phyloP scores from a whole-genome alignment of 2,797 vertebrate species.

The Phrynocephalus vlangalii region DNA sequence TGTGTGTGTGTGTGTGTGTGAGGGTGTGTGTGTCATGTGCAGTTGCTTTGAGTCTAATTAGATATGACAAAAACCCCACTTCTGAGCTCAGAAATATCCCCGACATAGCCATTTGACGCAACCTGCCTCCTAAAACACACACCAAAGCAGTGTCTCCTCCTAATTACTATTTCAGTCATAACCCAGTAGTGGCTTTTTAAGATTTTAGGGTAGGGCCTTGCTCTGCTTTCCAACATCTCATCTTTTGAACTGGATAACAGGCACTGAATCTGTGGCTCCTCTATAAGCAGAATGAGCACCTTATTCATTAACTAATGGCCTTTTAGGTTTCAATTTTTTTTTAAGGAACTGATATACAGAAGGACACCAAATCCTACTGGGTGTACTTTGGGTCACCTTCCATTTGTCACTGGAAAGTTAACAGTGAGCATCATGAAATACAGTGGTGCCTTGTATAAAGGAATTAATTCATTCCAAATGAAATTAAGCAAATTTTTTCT shows the following conservation, averaged over 20 bases:
- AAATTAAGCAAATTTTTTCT: no score
- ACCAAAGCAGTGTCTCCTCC: not conserved
- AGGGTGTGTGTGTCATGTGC: not conserved
- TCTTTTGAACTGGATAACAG: not conserved
- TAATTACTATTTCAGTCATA: not conserved
- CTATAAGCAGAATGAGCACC: not conserved
- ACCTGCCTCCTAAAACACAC: not conserved
- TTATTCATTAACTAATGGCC: no score
- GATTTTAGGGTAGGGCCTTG: not conserved
- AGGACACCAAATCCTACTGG: not conserved
- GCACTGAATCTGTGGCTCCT: not conserved
- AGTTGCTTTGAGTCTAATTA: not conserved
- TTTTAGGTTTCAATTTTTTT: no score
- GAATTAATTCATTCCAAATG: no score
- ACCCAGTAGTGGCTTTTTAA: not conserved
- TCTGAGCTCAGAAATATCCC: not conserved
- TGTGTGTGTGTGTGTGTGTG: no score
- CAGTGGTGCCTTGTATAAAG: not conserved
- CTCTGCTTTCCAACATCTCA: not conserved
- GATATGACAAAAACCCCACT: not conserved
- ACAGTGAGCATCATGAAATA: no score
- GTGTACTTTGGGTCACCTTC: not conserved
- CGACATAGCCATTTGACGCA: not conserved
- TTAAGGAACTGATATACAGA: not conserved
- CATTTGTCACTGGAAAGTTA: not conserved